Conservation (phyloP, 2,113 vertebrate species). For the Oncorhynchus clarkii region DNA sequence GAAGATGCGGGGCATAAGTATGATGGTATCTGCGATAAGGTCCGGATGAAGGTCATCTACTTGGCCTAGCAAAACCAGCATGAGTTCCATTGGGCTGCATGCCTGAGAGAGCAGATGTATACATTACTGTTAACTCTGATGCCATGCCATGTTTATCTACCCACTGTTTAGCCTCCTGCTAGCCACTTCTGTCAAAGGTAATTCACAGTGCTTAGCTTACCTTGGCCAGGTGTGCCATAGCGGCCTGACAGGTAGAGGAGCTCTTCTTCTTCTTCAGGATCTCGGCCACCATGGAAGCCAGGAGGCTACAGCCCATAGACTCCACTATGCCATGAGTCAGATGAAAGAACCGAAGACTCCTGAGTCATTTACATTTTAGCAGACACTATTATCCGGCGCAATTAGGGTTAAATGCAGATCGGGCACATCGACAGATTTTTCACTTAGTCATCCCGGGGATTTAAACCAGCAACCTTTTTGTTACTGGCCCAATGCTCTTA, state of each 20-base stretch:
- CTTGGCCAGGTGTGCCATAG: slow-evolving; percentile 59
- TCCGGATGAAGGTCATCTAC: slow-evolving; percentile 80
- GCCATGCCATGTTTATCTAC: background rate
- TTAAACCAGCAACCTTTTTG: background rate
- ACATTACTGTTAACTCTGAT: background rate
- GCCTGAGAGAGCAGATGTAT: slow-evolving; percentile 65
- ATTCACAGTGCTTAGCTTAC: slow-evolving; percentile 37
- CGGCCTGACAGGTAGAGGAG: slow-evolving; percentile 53
- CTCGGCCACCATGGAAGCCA: slow-evolving; percentile 77
- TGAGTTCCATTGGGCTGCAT: slow-evolving; percentile 82
- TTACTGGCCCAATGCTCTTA: too few relatives aligned
- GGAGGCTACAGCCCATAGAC: slow-evolving; percentile 85
- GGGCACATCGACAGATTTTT: slow-evolving; percentile 85
- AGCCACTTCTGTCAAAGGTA: background rate
- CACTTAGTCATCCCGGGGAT: slow-evolving; percentile 63
- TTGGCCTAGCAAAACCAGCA: slow-evolving; percentile 81
- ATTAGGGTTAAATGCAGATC: slow-evolving; percentile 68
- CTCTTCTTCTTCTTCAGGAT: slow-evolving; percentile 40
- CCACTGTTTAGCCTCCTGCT: background rate
- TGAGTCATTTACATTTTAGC: too few relatives aligned
- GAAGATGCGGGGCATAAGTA: slow-evolving; percentile 82
- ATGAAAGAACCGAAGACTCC: background rate
- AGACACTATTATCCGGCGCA: slow-evolving; percentile 18
- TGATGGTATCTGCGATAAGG: slow-evolving; percentile 77
- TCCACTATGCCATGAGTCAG: slow-evolving; percentile 77